Percentiles rank a stretch among this genome's conserved stretches.
Evolutionary conservation across 92 coral and sea anemone species (phyloP).

Genomic region (Palythoa grandiflora): DNA sequence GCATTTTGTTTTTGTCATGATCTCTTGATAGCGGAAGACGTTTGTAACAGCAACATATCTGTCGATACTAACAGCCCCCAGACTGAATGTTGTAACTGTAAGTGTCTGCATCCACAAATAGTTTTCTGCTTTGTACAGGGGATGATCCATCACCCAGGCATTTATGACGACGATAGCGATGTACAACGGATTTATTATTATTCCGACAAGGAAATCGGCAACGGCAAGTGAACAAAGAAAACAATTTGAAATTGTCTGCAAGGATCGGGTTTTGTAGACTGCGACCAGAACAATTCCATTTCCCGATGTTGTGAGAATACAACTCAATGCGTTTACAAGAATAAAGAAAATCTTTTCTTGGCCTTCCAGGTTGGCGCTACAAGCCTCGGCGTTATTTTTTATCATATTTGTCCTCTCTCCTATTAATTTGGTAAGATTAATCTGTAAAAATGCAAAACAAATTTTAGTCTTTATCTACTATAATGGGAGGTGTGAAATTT

Average conservation of each 20-base stretch:
- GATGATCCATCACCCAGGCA: slow-evolving; percentile 49
- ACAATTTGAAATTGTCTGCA: slow-evolving; percentile 56
- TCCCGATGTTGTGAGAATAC: slow-evolving; percentile 15
- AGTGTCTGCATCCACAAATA: slow-evolving; percentile 57
- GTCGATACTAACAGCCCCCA: slow-evolving; percentile 46
- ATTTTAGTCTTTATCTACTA: too few relatives aligned
- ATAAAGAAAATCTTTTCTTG: background rate
- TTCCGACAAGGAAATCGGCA: slow-evolving; percentile 68
- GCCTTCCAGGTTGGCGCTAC: background rate
- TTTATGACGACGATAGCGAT: slow-evolving; percentile 22
- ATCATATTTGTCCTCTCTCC: background rate
- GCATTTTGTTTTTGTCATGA: slow-evolving; percentile 47
- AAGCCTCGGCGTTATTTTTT: background rate
- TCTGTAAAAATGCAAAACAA: too few relatives aligned
- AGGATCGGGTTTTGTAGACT: slow-evolving; percentile 41
- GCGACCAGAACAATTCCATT: slow-evolving; percentile 53
- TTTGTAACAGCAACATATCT: slow-evolving; percentile 47
- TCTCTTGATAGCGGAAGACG: slow-evolving; percentile 30
- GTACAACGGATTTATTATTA: slow-evolving; percentile 65
- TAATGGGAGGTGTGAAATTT: too few relatives aligned
- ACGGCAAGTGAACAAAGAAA: slow-evolving; percentile 65
- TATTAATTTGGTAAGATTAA: background rate
- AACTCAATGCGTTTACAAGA: background rate
- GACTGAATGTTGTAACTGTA: slow-evolving; percentile 49
- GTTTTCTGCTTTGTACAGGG: slow-evolving; percentile 46